These are phyloP conservation scores for Dichetophora obliterata DNA, from an alignment of 2,888 invertebrate genomes.

Conservation along the genomic window DNA sequence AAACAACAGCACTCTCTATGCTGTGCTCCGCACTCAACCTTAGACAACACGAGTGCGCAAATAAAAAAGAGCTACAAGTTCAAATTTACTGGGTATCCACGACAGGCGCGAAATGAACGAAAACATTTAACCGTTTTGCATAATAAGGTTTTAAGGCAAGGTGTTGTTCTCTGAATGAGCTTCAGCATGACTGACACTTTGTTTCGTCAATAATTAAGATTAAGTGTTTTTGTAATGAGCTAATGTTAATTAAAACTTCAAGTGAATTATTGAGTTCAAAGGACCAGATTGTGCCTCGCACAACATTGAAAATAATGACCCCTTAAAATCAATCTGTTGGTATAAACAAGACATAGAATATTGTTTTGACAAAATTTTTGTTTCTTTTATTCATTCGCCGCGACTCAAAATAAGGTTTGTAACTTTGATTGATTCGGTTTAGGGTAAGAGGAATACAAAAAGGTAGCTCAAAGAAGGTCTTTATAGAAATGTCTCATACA, in stretches of 20 bases:
- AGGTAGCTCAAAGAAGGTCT: too few relatives aligned
- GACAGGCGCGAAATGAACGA: not conserved
- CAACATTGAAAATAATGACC: not conserved
- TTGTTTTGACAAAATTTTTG: too few relatives aligned
- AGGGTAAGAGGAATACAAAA: too few relatives aligned
- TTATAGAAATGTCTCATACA: too few relatives aligned
- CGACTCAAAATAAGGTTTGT: too few relatives aligned
- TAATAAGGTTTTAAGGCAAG: not conserved
- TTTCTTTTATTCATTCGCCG: too few relatives aligned
- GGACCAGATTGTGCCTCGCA: not conserved
- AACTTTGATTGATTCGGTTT: too few relatives aligned
- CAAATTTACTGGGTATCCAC: not conserved
- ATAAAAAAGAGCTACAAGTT: not conserved
- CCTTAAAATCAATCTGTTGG: too few relatives aligned
- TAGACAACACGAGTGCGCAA: not conserved
- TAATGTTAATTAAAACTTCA: slow-evolving; percentile 1
- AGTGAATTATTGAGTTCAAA: not conserved
- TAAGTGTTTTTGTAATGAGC: not conserved
- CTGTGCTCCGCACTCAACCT: not conserved
- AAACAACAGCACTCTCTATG: not conserved
- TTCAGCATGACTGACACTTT: too few relatives aligned
- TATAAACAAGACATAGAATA: too few relatives aligned
- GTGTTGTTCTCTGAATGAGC: not conserved
- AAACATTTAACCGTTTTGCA: slow-evolving; percentile 11
- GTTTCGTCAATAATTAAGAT: not conserved